A percentile compares a stretch with the other conserved stretches of the same genome.
These are phyloP conservation scores for Digitonthophagus gazella DNA, from an alignment of 2,888 invertebrate genomes.

Conservation along the genomic window DNA sequence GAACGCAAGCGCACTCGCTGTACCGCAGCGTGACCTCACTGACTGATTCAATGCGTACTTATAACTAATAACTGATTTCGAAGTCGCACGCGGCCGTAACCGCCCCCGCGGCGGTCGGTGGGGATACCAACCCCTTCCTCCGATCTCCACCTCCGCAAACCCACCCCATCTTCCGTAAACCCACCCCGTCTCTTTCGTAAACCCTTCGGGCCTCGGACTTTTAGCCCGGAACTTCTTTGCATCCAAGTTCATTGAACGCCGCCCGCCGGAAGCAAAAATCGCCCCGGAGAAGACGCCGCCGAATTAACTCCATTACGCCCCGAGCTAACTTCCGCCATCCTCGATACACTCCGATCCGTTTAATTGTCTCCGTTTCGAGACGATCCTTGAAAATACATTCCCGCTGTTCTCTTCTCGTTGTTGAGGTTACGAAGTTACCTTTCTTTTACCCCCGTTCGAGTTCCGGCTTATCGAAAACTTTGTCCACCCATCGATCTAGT, in stretches of 20 bases:
- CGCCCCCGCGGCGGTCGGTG: not conserved
- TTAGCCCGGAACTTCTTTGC: not conserved
- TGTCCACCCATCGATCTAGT: not conserved
- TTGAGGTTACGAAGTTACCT: not conserved
- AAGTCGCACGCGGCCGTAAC: slow-evolving; percentile 1
- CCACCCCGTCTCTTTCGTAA: not conserved
- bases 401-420: not conserved
- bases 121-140: slow-evolving; percentile 3
- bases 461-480: not conserved
- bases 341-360: not conserved
- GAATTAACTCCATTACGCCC: not conserved
- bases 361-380: not conserved
- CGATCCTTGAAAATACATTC: not conserved
- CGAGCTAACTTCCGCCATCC: not conserved
- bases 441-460: not conserved
- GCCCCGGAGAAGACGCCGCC: not conserved
- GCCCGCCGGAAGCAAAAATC: not conserved
- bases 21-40: slow-evolving; percentile 45
- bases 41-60: slow-evolving; percentile 17
- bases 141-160: slow-evolving; percentile 19
- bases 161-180: not conserved
- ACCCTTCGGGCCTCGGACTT: not conserved
- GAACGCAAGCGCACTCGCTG: slow-evolving; percentile 45
- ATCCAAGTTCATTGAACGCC: slow-evolving; percentile 12
- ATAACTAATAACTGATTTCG: slow-evolving; percentile 12